Base-by-base conservation (phyloP, 2,797 vertebrate genomes). In the Rhodeus uyekii region DNA sequence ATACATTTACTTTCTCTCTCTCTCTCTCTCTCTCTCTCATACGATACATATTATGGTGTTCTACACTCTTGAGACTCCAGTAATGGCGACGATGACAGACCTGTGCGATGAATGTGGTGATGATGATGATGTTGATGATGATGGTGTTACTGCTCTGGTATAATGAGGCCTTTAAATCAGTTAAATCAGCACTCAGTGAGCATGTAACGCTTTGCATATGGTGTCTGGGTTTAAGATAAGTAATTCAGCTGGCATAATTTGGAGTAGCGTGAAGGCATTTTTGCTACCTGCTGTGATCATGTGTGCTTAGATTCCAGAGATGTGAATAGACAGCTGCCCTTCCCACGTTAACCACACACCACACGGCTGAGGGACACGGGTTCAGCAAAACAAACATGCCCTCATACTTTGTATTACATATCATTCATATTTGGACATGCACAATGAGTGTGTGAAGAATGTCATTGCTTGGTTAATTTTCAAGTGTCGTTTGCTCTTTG, bases 161-260 rank as follows among this genome's bases (percentile, higher is more conserved):
- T n/a, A n/a, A n/a, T n/a, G n/a, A n/a, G n/a, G n/a, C n/a, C n/a
- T n/a, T n/a, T n/a, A n/a, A n/a, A n/a, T n/a, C n/a, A n/a, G n/a
- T n/a, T n/a, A n/a, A n/a, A n/a, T n/a, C n/a, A n/a, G n/a, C n/a
- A n/a, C 10, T 55, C 53, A 55, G n/a, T 22, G 10, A 55, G 24
- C 12, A 4, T 55, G 50, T 24, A 60, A 60, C 24, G 29, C 55
- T 29, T 5, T 48, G 18, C 7, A 7, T 19, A 18, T 19, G 46
- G 55, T 58, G 12, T 58, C 13, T 80, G 83, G 32, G 61, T 32
- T 19, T 4, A 14, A 74, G 38, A 22, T 27, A 42, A 78, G 48
- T 14, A 29, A 34, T 82, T 69, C 53, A 77, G 34, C 68, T 53
- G 79, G 78, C 64, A 81, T 55, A 22, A 71, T 75, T 65, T 69